phyloP scores from a whole-genome alignment of 2,888 invertebrate species.

The Orthosia gracilis region DNA sequence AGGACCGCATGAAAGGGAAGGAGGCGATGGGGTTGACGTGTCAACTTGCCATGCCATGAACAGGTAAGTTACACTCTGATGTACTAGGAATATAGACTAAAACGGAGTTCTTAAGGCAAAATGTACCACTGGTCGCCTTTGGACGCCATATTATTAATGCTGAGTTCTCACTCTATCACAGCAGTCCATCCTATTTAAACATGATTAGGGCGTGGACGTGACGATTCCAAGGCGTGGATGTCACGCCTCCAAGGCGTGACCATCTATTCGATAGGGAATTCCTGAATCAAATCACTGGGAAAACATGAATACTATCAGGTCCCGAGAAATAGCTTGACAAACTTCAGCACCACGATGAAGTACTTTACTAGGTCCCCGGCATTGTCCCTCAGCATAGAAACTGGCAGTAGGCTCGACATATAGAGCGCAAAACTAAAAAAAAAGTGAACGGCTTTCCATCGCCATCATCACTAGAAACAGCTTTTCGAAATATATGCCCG shows the following conservation, averaged over 20 bases:
- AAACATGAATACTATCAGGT: slow-evolving; percentile 10
- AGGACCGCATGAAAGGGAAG: slow-evolving; percentile 16
- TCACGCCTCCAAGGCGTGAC: neutral
- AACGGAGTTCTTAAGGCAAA: neutral
- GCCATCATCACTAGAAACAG: too few species aligned
- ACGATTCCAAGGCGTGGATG: neutral
- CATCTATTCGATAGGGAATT: neutral
- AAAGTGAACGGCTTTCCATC: neutral
- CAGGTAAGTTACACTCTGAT: neutral
- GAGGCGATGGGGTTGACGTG: neutral
- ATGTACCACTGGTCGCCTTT: neutral
- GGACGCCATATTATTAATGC: neutral
- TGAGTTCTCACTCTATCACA: neutral
- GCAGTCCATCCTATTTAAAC: neutral
- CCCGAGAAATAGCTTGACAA: neutral
- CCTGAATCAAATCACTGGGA: slow-evolving; percentile 10
- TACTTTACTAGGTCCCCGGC: neutral
- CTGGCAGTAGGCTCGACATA: neutral
- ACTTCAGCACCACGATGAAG: neutral
- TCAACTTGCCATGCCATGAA: slow-evolving; percentile 4
- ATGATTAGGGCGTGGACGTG: neutral
- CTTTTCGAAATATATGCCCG: too few species aligned
- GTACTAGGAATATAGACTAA: slow-evolving; percentile 12
- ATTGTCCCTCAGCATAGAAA: neutral
- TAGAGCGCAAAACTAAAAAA: neutral